Percentiles rank a stretch among this genome's conserved stretches.
Conservation (phyloP, 1,140 invertebrate genomes). For the Apolygus lucorum region DNA sequence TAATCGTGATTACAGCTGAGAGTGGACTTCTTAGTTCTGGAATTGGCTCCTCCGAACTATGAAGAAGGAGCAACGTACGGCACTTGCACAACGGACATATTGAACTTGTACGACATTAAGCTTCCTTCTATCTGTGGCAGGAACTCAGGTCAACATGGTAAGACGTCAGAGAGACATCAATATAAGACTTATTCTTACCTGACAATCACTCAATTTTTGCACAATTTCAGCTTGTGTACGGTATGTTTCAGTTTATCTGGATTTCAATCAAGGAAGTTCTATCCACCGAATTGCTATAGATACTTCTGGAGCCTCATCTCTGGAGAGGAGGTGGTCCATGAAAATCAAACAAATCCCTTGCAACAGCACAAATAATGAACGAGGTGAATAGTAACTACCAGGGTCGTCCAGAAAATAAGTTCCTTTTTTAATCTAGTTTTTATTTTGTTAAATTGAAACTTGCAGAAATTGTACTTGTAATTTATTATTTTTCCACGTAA, state of each 20-base stretch:
- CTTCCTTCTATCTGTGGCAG: slow-evolving; percentile 68
- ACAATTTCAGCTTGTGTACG: slow-evolving; percentile 2
- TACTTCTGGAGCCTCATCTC: slow-evolving; percentile 49
- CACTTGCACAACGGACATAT: slow-evolving; percentile 56
- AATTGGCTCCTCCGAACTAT: slow-evolving; percentile 58
- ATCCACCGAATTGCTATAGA: slow-evolving; percentile 59
- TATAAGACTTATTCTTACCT: not conserved
- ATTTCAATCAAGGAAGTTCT: slow-evolving; percentile 53
- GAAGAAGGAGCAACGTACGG: slow-evolving; percentile 45
- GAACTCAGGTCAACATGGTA: slow-evolving; percentile 67
- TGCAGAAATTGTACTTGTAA: too few relatives aligned
- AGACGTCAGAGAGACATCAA: slow-evolving; percentile 19
- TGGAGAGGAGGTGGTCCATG: slow-evolving; percentile 65
- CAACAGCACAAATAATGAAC: slow-evolving; percentile 52
- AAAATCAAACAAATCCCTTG: slow-evolving; percentile 64
- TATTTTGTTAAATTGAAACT: too few relatives aligned
- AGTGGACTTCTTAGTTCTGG: slow-evolving; percentile 66
- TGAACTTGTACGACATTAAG: slow-evolving; percentile 57
- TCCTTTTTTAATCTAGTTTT: too few relatives aligned
- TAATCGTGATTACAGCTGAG: slow-evolving; percentile 49
- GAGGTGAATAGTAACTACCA: slow-evolving; percentile 36
- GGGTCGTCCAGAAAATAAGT: too few relatives aligned
- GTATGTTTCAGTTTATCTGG: slow-evolving; percentile 52
- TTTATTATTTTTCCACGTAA: too few relatives aligned
- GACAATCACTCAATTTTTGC: not conserved